A percentile compares a stretch with the other conserved stretches of the same genome.
These are phyloP conservation scores for Gari tellinella DNA, from an alignment of 2,888 invertebrate species.

Conservation along the genomic window DNA sequence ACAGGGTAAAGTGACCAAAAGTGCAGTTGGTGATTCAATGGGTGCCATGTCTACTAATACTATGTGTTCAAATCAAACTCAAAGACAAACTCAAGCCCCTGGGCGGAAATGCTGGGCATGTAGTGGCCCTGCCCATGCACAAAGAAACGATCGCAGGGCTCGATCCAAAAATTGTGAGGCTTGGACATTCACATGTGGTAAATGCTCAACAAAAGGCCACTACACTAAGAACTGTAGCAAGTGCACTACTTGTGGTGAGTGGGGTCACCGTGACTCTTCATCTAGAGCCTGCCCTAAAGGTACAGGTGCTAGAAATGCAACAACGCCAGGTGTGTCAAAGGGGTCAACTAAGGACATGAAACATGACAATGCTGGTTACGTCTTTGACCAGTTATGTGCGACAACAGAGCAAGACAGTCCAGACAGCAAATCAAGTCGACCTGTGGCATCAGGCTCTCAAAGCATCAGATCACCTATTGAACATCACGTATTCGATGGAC, in stretches of 20 bases:
- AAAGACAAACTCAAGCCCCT: neutral
- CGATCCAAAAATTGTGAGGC: slow-evolving; percentile 23
- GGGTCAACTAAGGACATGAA: slow-evolving; percentile 4
- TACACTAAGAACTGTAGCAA: neutral
- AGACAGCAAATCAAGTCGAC: no score
- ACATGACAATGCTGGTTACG: slow-evolving; percentile 9
- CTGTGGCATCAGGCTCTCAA: neutral
- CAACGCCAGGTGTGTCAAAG: neutral
- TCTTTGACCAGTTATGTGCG: slow-evolving; percentile 21
- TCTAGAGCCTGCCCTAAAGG: slow-evolving; percentile 9
- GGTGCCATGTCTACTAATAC: slow-evolving; percentile 25
- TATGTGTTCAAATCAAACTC: no score
- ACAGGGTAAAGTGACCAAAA: slow-evolving; percentile 39
- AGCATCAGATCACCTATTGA: slow-evolving; percentile 1
- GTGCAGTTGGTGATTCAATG: slow-evolving; percentile 45
- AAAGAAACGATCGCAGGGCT: slow-evolving; percentile 31
- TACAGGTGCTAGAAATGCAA: neutral
- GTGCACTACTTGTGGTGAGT: slow-evolving; percentile 9
- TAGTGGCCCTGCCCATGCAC: slow-evolving; percentile 27
- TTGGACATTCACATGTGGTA: slow-evolving; percentile 36
- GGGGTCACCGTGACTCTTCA: slow-evolving; percentile 12
- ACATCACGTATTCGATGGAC: slow-evolving; percentile 22
- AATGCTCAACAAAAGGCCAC: slow-evolving; percentile 24
- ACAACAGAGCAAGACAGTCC: slow-evolving; percentile 1
- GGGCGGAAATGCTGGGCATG: slow-evolving; percentile 19